phyloP scores from a whole-genome alignment of 2,797 vertebrate species.

The Austrolebias charrua region DNA sequence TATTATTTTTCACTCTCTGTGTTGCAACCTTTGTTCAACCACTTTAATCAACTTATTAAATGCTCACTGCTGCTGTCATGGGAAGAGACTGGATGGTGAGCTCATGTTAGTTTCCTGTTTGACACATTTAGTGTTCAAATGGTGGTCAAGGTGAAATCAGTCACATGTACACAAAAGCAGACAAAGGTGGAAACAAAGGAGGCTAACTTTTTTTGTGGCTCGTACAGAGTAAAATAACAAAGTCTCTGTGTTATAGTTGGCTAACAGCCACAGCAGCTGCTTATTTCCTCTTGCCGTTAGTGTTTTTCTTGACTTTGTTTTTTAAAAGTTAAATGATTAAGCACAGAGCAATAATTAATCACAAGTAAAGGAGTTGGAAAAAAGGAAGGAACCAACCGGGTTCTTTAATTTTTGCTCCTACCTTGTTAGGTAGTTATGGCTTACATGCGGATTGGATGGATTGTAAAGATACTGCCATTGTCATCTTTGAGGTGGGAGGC shows the following conservation, averaged over 20 bases:
- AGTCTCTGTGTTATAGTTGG: conserved; percentile 22
- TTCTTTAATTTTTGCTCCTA: neutral
- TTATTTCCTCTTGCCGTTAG: conserved; percentile 36
- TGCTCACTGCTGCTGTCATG: conserved; percentile 46
- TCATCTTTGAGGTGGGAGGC: conserved; percentile 14
- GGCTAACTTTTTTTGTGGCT: conserved; percentile 49
- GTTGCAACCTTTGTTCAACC: conserved; percentile 2
- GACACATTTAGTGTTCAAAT: conserved; percentile 54
- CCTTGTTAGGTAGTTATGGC: neutral
- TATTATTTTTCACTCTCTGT: conserved; percentile 15
- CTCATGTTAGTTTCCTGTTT: conserved; percentile 71
- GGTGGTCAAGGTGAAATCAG: conserved; percentile 62
- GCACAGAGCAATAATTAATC: neutral
- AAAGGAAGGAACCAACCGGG: neutral
- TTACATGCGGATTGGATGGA: neutral
- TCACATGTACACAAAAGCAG: conserved; percentile 38
- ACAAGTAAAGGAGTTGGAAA: conserved; percentile 5
- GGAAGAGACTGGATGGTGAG: conserved; percentile 72
- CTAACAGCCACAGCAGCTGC: conserved; percentile 15
- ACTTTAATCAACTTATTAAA: conserved; percentile 59
- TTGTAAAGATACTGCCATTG: neutral
- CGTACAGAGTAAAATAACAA: conserved; percentile 17
- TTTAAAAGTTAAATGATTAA: conserved; percentile 6
- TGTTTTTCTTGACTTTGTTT: conserved; percentile 39
- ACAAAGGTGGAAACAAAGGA: conserved; percentile 41